Evolutionary conservation across 2,888 invertebrate species (phyloP).

Genomic region (Erebia epiphron): DNA sequence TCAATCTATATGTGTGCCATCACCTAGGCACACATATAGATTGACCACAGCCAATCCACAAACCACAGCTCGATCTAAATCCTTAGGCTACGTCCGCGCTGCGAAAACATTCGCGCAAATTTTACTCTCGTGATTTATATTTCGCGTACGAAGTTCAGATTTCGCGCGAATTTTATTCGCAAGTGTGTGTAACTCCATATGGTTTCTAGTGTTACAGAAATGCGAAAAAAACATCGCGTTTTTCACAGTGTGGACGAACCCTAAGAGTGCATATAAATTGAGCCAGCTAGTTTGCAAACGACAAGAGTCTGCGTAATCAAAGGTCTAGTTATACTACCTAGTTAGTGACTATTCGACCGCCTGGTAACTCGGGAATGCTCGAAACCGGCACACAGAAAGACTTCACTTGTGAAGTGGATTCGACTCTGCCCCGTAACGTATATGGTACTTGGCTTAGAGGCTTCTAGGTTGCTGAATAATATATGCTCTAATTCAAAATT

Average conservation of each 20-base stretch:
- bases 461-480: conserved; percentile 2
- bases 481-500: not conserved
- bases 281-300: not conserved
- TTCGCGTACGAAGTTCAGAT: no score
- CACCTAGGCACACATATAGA: no score
- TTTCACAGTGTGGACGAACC: not conserved
- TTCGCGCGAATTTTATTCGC: no score
- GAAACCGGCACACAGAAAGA: not conserved
- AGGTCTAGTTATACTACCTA: not conserved
- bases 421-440: not conserved
- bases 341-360: not conserved
- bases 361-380: not conserved
- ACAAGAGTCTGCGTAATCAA: not conserved
- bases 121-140: no score
- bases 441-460: not conserved
- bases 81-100: no score
- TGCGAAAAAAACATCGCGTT: no score
- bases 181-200: no score
- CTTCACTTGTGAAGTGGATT: not conserved
- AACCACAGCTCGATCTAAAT: no score
- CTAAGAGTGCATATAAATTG: not conserved
- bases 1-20: no score
- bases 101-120: no score
- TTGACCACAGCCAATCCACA: no score
- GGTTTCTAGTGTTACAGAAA: no score